Conservation (phyloP, 2,888 invertebrate genomes). For the Eilema sororculum region DNA sequence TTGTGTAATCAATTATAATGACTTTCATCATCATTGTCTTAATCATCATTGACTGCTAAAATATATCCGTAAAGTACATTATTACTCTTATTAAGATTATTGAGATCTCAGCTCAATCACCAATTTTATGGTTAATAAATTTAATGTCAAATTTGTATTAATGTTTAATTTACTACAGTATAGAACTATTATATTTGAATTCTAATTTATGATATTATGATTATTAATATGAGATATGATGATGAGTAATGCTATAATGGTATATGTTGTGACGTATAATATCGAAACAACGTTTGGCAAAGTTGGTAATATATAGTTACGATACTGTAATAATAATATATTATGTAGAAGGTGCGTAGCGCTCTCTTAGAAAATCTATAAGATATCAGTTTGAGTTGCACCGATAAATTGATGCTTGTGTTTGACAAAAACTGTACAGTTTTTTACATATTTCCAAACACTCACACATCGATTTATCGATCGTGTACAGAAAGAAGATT, state of each 20-base stretch:
- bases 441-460: background rate
- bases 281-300: background rate
- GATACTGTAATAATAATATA: no score
- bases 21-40: background rate
- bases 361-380: no score
- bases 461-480: background rate
- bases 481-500: background rate
- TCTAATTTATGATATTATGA: background rate
- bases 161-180: background rate
- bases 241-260: background rate
- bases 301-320: no score
- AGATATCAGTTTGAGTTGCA: background rate
- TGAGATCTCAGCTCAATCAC: background rate
- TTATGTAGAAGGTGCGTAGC: no score
- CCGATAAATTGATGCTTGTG: background rate
- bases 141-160: background rate
- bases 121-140: background rate
- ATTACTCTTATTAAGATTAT: conserved; percentile 3
- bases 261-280: no score
- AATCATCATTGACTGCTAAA: background rate
- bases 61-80: background rate
- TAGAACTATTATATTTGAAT: background rate
- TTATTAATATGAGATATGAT: background rate
- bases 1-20: background rate
- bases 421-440: background rate